Evolutionary conservation across 2,888 invertebrate genomes (phyloP).

Genomic region (Leptopterna dolabrata): DNA sequence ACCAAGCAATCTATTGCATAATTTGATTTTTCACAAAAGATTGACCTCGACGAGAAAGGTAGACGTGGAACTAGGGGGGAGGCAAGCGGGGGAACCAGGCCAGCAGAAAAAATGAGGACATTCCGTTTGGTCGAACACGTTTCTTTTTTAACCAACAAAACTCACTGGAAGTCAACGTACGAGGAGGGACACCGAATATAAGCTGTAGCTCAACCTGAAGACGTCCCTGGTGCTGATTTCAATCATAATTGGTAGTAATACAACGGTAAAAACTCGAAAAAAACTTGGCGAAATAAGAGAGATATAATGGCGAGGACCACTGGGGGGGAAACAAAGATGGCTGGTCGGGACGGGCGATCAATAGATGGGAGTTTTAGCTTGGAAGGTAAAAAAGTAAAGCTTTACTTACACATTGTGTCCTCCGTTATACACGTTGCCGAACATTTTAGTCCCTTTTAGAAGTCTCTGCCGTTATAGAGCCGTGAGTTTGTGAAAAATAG

Average conservation of each 20-base stretch:
- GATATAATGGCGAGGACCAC: not conserved
- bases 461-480: slow-evolving; percentile 19
- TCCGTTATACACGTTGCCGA: slow-evolving; percentile 68
- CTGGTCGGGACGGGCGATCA: slow-evolving; percentile 23
- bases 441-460: slow-evolving; percentile 66
- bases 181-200: not conserved
- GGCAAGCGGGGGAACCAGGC: not conserved
- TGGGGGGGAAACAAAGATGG: slow-evolving; percentile 34
- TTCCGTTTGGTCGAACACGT: not conserved
- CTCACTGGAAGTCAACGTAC: not conserved
- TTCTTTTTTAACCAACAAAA: not conserved
- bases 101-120: not conserved
- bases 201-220: not conserved
- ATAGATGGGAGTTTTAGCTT: not conserved
- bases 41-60: not conserved
- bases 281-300: not conserved
- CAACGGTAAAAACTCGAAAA: not conserved
- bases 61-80: not conserved
- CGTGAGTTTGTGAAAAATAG: slow-evolving; percentile 17
- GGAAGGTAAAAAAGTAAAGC: not conserved
- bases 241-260: not conserved
- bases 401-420: slow-evolving; percentile 67
- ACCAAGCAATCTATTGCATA: not conserved
- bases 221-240: not conserved
- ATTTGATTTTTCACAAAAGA: not conserved